A percentile compares a stretch with the other conserved stretches of the same genome.
Conservation (phyloP, 2,113 vertebrate genomes). For the Poicephalus meyeri region DNA sequence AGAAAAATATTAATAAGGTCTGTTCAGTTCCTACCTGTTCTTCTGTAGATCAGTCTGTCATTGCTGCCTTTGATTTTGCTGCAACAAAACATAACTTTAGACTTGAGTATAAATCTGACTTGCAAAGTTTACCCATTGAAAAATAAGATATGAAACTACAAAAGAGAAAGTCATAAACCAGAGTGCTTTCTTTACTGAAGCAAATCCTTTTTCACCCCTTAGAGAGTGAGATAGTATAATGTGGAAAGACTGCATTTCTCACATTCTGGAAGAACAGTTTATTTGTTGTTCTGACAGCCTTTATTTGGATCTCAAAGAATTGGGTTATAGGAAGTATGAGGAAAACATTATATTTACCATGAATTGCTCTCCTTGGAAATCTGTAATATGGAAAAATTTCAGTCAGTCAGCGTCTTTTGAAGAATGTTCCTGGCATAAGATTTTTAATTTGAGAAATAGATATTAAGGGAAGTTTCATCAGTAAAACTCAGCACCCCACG, state of each 20-base stretch:
- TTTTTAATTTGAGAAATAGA: background rate
- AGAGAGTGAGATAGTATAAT: slow-evolving; percentile 19
- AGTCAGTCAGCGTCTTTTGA: background rate
- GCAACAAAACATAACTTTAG: slow-evolving; percentile 46
- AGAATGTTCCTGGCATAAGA: background rate
- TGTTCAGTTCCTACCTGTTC: slow-evolving; percentile 44
- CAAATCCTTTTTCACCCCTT: background rate
- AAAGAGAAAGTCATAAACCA: slow-evolving; percentile 6
- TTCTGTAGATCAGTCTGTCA: slow-evolving; percentile 40
- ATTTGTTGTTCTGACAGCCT: slow-evolving; percentile 30
- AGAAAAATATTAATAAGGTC: slow-evolving; percentile 30
- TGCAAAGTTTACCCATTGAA: slow-evolving; percentile 57
- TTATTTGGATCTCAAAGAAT: slow-evolving; percentile 6
- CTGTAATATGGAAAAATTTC: background rate
- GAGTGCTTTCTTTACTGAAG: slow-evolving; percentile 24
- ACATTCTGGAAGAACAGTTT: slow-evolving; percentile 2
- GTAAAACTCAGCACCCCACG: background rate
- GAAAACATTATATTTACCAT: background rate
- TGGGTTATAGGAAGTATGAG: background rate
- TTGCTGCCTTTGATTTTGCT: slow-evolving; percentile 45
- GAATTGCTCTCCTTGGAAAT: background rate
- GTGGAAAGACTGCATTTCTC: slow-evolving; percentile 28
- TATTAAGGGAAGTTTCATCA: background rate
- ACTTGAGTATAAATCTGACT: slow-evolving; percentile 57
- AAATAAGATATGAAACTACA: slow-evolving; percentile 27